phyloP scores from a whole-genome alignment of 2,113 vertebrate genomes.

The Oplegnathus fasciatus region DNA sequence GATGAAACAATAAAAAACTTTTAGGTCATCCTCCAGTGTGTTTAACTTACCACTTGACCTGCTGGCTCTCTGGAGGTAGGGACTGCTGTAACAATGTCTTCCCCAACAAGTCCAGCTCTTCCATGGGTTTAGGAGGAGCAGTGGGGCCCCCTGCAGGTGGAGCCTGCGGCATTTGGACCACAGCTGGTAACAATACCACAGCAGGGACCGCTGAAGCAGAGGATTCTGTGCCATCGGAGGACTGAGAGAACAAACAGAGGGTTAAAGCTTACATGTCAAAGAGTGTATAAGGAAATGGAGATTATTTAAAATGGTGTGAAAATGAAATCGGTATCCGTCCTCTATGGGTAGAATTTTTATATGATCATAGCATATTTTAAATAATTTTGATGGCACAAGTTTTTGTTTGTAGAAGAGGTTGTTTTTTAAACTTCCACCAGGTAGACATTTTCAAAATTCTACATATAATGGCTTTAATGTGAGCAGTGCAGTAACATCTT shows the following conservation, averaged over 20 bases:
- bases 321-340: background rate
- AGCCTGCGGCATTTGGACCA: slow-evolving; percentile 55
- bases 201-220: slow-evolving; percentile 53
- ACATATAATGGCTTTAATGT: background rate
- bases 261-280: background rate
- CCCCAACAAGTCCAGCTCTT: slow-evolving; percentile 93
- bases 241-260: slow-evolving; percentile 74
- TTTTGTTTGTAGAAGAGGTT: background rate
- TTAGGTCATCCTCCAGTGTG: background rate
- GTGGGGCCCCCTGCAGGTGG: slow-evolving; percentile 41
- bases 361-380: background rate
- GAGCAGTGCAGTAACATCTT: background rate
- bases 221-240: slow-evolving; percentile 84
- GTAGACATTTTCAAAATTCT: background rate
- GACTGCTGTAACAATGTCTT: slow-evolving; percentile 95
- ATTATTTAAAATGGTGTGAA: background rate
- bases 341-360: background rate
- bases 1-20: background rate
- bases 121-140: slow-evolving; percentile 86
- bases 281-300: background rate
- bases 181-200: slow-evolving; percentile 75
- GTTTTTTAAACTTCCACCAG: background rate
- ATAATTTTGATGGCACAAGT: background rate
- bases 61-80: slow-evolving; percentile 92
- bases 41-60: slow-evolving; percentile 91